Percentiles rank a stretch among this genome's conserved stretches.
Conservation (phyloP, 1,140 invertebrate species). For the Chlorops oryzae region DNA sequence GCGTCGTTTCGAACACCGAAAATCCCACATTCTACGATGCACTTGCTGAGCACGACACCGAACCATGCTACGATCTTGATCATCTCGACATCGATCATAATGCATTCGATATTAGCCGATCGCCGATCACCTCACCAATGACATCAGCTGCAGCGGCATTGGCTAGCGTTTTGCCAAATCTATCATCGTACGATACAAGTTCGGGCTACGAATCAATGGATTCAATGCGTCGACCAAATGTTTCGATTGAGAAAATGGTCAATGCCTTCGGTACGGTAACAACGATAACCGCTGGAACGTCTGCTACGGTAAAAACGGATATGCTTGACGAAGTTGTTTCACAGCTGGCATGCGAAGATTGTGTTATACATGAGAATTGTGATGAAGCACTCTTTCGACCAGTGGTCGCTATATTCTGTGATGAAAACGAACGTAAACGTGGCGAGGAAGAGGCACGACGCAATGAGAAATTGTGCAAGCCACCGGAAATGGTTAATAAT, state of each 20-base stretch:
- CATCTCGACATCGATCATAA: constrained; percentile 6
- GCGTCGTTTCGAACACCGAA: constrained; percentile 15
- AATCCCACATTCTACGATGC: constrained; percentile 43
- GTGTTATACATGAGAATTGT: constrained; percentile 55
- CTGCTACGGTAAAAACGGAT: constrained; percentile 52
- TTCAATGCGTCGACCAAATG: neutral
- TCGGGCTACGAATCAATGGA: constrained; percentile 8
- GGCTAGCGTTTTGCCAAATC: constrained; percentile 35
- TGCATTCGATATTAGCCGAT: neutral
- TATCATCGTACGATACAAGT: constrained; percentile 30
- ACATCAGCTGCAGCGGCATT: constrained; percentile 15
- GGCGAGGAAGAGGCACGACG: constrained; percentile 1
- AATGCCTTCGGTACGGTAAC: constrained; percentile 65
- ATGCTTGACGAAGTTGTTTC: constrained; percentile 47
- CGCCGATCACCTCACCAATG: neutral
- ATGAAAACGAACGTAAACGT: constrained; percentile 18
- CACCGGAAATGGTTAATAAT: constrained; percentile 34
- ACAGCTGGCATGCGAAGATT: constrained; percentile 44
- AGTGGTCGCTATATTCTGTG: constrained; percentile 50
- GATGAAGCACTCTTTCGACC: constrained; percentile 59
- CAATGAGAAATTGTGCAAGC: constrained; percentile 18
- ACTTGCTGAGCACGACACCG: constrained; percentile 29
- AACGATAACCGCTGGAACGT: constrained; percentile 46
- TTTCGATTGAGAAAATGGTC: constrained; percentile 54
- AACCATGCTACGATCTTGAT: constrained; percentile 20